Evolutionary conservation across 2,113 vertebrate species (phyloP).

Genomic region (Syngnathoides biaculeatus): DNA sequence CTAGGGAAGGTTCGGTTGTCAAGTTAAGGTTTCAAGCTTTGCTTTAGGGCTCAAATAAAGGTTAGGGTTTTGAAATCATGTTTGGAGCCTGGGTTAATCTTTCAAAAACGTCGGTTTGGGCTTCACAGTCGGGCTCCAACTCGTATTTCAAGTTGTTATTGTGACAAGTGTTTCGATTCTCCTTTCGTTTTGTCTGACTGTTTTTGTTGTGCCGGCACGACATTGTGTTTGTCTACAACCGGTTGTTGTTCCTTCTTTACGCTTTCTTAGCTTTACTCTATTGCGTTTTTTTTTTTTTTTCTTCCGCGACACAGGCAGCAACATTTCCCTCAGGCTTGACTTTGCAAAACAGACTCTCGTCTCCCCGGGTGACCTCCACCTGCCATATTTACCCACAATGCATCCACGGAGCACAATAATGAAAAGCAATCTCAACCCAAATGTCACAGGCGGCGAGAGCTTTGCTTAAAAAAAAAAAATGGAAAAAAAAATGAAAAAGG

Average conservation of each 20-base stretch:
- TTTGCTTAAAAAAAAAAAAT: neutral
- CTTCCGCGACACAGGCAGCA: neutral
- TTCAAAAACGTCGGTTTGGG: neutral
- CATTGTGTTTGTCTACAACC: neutral
- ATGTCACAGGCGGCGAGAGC: neutral
- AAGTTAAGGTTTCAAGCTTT: no score
- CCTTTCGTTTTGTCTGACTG: neutral
- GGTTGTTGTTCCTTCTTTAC: neutral
- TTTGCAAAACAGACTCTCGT: neutral
- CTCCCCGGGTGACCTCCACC: neutral
- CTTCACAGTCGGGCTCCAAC: neutral
- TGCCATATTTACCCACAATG: conserved; percentile 8
- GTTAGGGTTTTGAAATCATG: neutral
- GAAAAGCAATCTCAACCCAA: conserved; percentile 8
- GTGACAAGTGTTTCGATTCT: neutral
- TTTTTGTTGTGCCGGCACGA: neutral
- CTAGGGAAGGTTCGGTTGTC: no score
- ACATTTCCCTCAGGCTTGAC: neutral
- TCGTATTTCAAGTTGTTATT: neutral
- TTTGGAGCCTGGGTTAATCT: neutral
- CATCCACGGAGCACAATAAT: neutral
- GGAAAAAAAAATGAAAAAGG: neutral
- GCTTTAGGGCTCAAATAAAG: no score
- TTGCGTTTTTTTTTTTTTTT: neutral
- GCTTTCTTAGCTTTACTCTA: neutral